Conservation (phyloP, 2,888 invertebrate species). For the Tuberolachnus salignus region DNA sequence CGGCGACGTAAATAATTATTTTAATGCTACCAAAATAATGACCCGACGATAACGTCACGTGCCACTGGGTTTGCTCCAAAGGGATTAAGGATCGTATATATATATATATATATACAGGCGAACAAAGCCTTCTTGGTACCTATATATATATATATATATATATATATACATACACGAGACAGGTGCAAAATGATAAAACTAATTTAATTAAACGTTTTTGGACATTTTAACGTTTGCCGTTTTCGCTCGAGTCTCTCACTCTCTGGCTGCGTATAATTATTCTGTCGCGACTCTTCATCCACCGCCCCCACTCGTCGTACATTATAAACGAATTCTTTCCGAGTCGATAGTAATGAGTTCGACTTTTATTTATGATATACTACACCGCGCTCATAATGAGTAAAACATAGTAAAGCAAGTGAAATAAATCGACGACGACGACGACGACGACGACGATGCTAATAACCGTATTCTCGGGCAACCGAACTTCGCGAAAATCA, state of each 20-base stretch:
- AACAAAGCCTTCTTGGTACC: slow-evolving; percentile 19
- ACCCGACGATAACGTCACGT: slow-evolving; percentile 49
- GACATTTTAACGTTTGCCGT: slow-evolving; percentile 32
- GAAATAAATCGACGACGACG: too few relatives aligned
- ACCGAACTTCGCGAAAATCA: too few relatives aligned
- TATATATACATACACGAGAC: slow-evolving; percentile 15
- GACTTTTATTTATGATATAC: too few relatives aligned
- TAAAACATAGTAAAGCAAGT: neutral
- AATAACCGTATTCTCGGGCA: too few relatives aligned
- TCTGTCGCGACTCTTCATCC: neutral
- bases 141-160: neutral
- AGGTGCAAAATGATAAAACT: slow-evolving; percentile 54
- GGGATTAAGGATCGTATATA: slow-evolving; percentile 30
- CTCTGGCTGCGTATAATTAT: slow-evolving; percentile 15
- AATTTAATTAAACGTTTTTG: slow-evolving; percentile 53
- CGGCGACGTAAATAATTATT: slow-evolving; percentile 24
- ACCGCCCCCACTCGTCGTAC: too few relatives aligned
- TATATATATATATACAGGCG: neutral
- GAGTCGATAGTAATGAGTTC: neutral
- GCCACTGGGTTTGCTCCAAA: slow-evolving; percentile 21
- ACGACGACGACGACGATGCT: too few relatives aligned
- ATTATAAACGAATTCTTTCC: neutral
- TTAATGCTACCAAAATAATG: slow-evolving; percentile 40
- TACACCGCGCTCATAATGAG: too few relatives aligned
- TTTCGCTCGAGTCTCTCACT: neutral